These are phyloP conservation scores for Aptenodytes patagonicus DNA, from an alignment of 2,113 vertebrate species.

Conservation along the genomic window DNA sequence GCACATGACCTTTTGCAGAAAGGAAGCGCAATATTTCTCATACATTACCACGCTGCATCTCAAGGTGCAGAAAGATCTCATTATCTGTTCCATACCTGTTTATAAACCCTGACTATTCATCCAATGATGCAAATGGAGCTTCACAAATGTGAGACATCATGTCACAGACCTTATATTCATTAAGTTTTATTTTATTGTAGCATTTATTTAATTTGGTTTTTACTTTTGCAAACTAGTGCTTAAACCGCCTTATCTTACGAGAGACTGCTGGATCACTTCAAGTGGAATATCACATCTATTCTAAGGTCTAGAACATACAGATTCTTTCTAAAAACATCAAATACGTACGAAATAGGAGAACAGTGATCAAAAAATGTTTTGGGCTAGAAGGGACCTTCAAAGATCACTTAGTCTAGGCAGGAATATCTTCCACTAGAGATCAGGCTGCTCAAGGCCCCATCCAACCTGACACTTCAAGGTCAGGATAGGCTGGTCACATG, in stretches of 20 bases:
- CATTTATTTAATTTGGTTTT: not conserved
- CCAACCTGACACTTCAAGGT: not conserved
- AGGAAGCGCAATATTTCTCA: not conserved
- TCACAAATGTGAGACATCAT: not conserved
- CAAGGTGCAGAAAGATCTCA: not conserved
- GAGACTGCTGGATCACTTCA: not conserved
- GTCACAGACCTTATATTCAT: not conserved
- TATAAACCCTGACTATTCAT: not conserved
- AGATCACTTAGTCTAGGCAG: not conserved
- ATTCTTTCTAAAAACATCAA: not conserved
- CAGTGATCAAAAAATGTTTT: not conserved
- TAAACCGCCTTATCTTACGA: rapidly evolving
- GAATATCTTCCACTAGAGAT: not conserved
- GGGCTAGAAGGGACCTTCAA: not conserved
- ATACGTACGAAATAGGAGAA: not conserved
- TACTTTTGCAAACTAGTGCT: not conserved
- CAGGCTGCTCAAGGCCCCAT: not conserved
- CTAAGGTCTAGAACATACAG: not conserved
- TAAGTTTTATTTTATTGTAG: not conserved
- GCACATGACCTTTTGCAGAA: not conserved
- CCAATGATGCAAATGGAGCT: not conserved
- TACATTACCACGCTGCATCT: not conserved
- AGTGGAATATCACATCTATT: not conserved
- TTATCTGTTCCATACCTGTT: not conserved
- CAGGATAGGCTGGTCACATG: rapidly evolving